Evolutionary conservation across 2,113 vertebrate species (phyloP).

Genomic region (Albula goreensis): DNA sequence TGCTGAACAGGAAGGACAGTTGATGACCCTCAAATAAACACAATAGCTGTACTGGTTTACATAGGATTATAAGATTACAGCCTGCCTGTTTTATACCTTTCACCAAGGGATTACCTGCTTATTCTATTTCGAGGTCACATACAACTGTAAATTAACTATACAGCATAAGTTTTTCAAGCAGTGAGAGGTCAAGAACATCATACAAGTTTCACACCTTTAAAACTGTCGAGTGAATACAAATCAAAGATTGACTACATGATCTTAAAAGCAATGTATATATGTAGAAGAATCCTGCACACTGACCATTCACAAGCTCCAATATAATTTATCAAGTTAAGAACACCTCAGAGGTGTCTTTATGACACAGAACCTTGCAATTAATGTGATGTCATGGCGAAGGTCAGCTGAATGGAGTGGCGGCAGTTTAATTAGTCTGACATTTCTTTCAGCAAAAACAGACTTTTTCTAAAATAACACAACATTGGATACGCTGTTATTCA

Average conservation of each 20-base stretch:
- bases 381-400: neutral
- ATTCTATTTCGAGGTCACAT: neutral
- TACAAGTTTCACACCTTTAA: neutral
- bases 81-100: neutral
- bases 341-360: neutral
- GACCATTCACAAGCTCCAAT: neutral
- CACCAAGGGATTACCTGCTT: neutral
- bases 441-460: no score
- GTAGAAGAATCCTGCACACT: neutral
- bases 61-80: slow-evolving; percentile 4
- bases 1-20: neutral
- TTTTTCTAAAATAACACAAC: no score
- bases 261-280: no score
- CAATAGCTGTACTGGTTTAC: neutral
- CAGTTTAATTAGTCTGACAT: no score
- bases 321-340: neutral
- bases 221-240: no score
- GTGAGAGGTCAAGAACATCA: neutral
- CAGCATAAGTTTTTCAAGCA: neutral
- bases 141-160: neutral
- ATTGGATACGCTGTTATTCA: no score
- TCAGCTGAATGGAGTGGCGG: neutral
- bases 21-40: neutral
- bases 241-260: no score
- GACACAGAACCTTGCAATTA: no score